These are phyloP conservation scores for Polyploca ridens DNA, from an alignment of 2,888 invertebrate genomes.

Conservation along the genomic window DNA sequence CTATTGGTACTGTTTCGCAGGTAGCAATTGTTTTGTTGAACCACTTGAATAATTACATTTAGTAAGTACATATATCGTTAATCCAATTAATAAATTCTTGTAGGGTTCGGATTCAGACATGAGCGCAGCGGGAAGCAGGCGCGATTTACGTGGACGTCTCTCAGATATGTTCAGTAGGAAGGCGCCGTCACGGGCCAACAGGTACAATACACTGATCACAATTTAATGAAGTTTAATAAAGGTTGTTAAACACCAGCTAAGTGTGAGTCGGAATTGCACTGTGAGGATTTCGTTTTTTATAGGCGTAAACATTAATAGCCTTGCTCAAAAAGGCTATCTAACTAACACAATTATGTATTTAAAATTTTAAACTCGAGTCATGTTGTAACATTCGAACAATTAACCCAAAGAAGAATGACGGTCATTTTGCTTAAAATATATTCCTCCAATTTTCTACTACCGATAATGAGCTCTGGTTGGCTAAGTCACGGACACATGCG, in stretches of 20 bases:
- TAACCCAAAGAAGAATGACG: too few species aligned
- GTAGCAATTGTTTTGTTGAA: slow-evolving; percentile 27
- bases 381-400: too few species aligned
- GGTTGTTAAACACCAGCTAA: not conserved
- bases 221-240: not conserved
- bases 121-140: slow-evolving; percentile 88
- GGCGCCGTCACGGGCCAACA: slow-evolving; percentile 87
- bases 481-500: too few species aligned
- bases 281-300: not conserved
- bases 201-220: slow-evolving; percentile 64
- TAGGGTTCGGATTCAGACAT: slow-evolving; percentile 90
- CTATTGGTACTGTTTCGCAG: slow-evolving; percentile 84
- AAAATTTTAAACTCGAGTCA: too few species aligned
- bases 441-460: too few species aligned
- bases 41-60: too few species aligned
- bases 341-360: too few species aligned
- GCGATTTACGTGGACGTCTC: slow-evolving; percentile 91
- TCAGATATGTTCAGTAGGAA: slow-evolving; percentile 93
- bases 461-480: too few species aligned
- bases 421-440: too few species aligned
- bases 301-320: not conserved
- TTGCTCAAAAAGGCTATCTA: too few species aligned
- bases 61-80: not conserved
- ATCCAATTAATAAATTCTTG: slow-evolving; percentile 18
- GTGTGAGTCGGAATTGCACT: not conserved